A percentile compares a stretch with the other conserved stretches of the same genome.
Conservation (phyloP, 2,797 vertebrate genomes). For the Mallotus villosus region DNA sequence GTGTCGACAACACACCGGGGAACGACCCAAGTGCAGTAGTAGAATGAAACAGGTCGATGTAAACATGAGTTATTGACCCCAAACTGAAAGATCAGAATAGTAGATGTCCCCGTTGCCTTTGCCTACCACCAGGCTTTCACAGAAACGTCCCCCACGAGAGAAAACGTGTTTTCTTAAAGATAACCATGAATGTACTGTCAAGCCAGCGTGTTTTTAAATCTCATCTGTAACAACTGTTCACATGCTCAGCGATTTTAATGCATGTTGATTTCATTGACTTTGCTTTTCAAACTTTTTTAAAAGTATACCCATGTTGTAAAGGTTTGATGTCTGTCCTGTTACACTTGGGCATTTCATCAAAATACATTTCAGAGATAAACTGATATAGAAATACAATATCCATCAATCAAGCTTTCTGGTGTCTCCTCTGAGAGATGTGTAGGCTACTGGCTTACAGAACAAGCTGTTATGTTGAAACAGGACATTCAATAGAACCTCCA, state of each 20-base stretch:
- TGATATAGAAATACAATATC: slow-evolving; percentile 19
- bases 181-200: slow-evolving; percentile 64
- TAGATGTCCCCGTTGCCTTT: not conserved
- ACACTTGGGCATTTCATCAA: slow-evolving; percentile 21
- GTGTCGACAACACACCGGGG: no score
- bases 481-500: slow-evolving; percentile 42
- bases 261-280: slow-evolving; percentile 30
- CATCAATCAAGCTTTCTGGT: slow-evolving; percentile 16
- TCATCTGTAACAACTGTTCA: not conserved
- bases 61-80: no score
- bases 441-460: slow-evolving; percentile 35
- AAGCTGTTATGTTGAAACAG: slow-evolving; percentile 19
- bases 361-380: slow-evolving; percentile 15
- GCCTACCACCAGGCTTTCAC: not conserved
- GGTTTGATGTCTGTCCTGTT: not conserved
- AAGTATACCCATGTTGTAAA: slow-evolving; percentile 14
- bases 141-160: not conserved
- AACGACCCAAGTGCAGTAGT: no score
- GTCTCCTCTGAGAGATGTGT: slow-evolving; percentile 33
- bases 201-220: slow-evolving; percentile 47
- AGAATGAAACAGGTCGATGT: no score
- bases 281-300: not conserved
- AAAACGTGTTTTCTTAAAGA: slow-evolving; percentile 52
- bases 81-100: no score
- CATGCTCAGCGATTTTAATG: slow-evolving; percentile 34